A percentile compares a stretch with the other conserved stretches of the same genome.
Conservation (phyloP, 2,888 invertebrate genomes). For the Andrena haemorrhoa region DNA sequence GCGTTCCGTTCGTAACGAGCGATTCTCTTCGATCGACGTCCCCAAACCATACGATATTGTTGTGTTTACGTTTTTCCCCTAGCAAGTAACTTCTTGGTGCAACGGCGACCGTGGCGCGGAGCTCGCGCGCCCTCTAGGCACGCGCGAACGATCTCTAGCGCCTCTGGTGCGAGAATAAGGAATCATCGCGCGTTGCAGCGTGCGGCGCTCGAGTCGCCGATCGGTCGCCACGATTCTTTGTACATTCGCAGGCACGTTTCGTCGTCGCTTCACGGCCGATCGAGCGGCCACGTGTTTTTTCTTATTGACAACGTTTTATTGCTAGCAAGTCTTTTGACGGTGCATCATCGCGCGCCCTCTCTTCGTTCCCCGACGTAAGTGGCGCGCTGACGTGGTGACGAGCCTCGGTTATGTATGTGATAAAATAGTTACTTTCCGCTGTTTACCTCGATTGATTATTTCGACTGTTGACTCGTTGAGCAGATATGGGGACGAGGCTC, state of each 20-base stretch:
- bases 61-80: conserved; percentile 81
- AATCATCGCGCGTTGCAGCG: not conserved
- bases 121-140: not conserved
- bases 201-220: conserved; percentile 6
- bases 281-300: conserved; percentile 64
- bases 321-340: conserved; percentile 58
- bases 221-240: conserved; percentile 62
- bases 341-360: conserved; percentile 14
- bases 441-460: conserved; percentile 59
- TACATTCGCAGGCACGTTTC: conserved; percentile 71
- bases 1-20: conserved; percentile 9
- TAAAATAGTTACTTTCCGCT: conserved; percentile 60
- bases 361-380: not conserved
- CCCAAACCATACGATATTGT: conserved; percentile 72
- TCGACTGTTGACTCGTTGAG: conserved; percentile 66
- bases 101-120: conserved; percentile 6
- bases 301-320: conserved; percentile 69
- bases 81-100: conserved; percentile 74
- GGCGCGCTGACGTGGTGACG: conserved; percentile 4
- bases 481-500: conserved; percentile 39
- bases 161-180: not conserved
- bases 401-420: conserved; percentile 52
- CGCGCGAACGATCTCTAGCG: not conserved
- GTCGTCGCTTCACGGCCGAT: conserved; percentile 47
- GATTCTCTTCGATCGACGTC: conserved; percentile 71